These are phyloP conservation scores for Mesembrinibis cayennensis DNA, from an alignment of 2,113 vertebrate genomes.

Conservation along the genomic window DNA sequence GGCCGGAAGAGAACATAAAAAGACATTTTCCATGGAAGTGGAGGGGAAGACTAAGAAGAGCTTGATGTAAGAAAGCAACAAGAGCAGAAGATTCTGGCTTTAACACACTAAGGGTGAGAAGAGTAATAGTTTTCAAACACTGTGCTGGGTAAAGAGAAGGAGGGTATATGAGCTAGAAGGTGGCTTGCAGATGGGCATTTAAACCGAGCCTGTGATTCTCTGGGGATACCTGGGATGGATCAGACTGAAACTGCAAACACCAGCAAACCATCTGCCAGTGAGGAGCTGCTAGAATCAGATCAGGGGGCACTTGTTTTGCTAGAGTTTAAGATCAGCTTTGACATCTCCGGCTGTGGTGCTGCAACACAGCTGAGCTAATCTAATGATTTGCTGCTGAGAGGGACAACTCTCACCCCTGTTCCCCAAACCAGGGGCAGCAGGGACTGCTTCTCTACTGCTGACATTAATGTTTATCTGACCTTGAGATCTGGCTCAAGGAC, in stretches of 20 bases:
- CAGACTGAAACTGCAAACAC: neutral
- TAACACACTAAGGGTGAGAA: neutral
- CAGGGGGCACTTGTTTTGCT: neutral
- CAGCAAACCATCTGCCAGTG: neutral
- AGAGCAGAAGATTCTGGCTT: neutral
- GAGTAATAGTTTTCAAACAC: neutral
- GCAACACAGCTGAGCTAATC: neutral
- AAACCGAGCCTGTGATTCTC: neutral
- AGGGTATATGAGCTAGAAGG: neutral
- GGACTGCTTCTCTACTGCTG: neutral
- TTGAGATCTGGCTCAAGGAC: neutral
- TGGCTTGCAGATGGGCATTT: neutral
- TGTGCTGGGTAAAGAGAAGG: neutral
- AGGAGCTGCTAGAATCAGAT: neutral
- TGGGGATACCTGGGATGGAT: neutral
- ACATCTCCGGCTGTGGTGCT: neutral
- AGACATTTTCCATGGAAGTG: neutral
- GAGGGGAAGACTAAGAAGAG: neutral
- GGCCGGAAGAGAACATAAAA: neutral
- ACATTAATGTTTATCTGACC: neutral
- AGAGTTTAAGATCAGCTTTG: neutral
- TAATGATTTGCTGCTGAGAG: neutral
- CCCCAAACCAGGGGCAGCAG: neutral
- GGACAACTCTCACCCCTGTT: neutral
- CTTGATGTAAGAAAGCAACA: neutral